Evolutionary conservation across 2,113 vertebrate species (phyloP), one percentile per base, ranked within the genome.

Genomic region (Merops nubicus): DNA sequence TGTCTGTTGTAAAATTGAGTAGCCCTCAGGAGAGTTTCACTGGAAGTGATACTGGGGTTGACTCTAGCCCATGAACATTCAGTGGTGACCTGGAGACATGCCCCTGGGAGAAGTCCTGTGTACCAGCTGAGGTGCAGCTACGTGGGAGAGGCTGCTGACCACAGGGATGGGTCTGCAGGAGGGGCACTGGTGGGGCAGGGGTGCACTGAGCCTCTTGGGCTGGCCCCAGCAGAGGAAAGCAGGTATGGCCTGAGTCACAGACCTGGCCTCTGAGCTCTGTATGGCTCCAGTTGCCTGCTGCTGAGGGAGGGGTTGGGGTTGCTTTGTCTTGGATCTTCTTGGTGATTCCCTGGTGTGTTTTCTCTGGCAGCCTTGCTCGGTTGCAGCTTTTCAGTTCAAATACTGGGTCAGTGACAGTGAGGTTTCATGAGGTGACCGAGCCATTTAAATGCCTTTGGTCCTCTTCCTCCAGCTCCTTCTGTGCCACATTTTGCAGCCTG

Each of bases 61-160:
- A 29, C 14, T 73, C 9, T 1, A 5, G 43, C n/a, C 68, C 0
- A 0, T n/a, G 11, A 65, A 36, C 0, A 0, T 51, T 48, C 0
- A 0, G 2, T 38, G 43, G 14, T 1, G 4, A 2, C 31, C n/a
- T 56, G 75, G 50, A 42, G 43, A 21, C 2, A 3, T 18, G 16
- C 2, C 50, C 3, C n/a, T 48, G 73, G 12, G 72, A 57, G 43
- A 42, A 56, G 67, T 47, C 22, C 34, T 1, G 1, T 22, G 54
- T 56, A n/a, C 17, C 54, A 29, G 25, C 5, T 45, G 77, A 51
- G 68, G 43, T 12, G 0, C 19, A 22, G 43, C 72, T 63, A 1
- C 0, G 0, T 1, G 5, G 5, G 38, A 25, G 43, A 40, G 40
- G 63, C 5, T 28, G 80, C 40, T 73, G 59, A 12, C 21, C 0